phyloP scores from a whole-genome alignment of 1,140 invertebrate species.

The Patella vulgata region DNA sequence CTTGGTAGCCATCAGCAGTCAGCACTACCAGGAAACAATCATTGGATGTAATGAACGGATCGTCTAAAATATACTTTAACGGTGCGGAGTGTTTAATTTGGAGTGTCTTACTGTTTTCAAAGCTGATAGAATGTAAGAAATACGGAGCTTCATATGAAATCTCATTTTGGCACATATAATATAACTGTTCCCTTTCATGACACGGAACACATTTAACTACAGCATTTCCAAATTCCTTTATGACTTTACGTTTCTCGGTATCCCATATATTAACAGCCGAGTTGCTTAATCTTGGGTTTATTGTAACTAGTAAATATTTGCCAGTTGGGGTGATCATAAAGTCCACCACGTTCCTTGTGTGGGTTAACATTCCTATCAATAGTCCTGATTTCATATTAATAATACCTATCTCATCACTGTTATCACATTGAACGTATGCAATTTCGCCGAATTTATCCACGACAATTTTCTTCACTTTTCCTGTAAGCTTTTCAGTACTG shows the following conservation, averaged over 20 bases:
- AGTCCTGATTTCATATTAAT: constrained; percentile 59
- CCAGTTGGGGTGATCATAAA: constrained; percentile 56
- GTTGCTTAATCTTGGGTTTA: constrained; percentile 39
- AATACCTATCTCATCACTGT: constrained; percentile 63
- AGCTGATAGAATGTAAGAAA: constrained; percentile 45
- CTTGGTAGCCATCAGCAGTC: constrained; percentile 48
- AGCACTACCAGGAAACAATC: constrained; percentile 57
- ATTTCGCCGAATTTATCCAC: constrained; percentile 42
- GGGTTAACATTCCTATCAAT: constrained; percentile 63
- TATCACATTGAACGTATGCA: constrained; percentile 49
- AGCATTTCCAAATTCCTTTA: constrained; percentile 57
- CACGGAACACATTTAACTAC: constrained; percentile 47
- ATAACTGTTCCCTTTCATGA: constrained; percentile 29
- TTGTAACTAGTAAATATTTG: constrained; percentile 50
- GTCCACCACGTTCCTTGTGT: constrained; percentile 51
- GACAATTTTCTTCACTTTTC: constrained; percentile 44
- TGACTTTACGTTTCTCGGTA: constrained; percentile 47
- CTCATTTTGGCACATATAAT: constrained; percentile 48
- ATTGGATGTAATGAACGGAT: constrained; percentile 55
- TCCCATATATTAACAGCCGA: constrained; percentile 59
- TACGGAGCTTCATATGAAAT: constrained; percentile 44
- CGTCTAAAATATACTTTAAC: constrained; percentile 40
- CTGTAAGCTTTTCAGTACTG: constrained; percentile 55
- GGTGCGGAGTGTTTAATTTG: constrained; percentile 41
- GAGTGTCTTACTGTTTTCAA: constrained; percentile 35